Percentiles rank a stretch among this genome's conserved stretches.
phyloP scores from a whole-genome alignment of 2,797 vertebrate species.

The Loris lydekkerianus region DNA sequence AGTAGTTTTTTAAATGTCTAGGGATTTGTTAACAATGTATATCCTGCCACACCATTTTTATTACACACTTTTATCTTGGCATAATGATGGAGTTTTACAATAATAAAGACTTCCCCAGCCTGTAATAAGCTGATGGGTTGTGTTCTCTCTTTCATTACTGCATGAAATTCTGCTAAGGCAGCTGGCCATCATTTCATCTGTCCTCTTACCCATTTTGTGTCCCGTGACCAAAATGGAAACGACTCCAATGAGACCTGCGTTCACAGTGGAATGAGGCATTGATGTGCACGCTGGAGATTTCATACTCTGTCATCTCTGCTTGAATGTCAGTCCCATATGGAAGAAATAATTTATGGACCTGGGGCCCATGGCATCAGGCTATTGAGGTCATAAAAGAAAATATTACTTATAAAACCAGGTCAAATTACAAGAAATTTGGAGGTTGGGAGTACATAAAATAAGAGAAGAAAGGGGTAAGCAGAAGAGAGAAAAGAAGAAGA shows the following conservation, averaged over 20 bases:
- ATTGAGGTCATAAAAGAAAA: not conserved
- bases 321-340: not conserved
- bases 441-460: not conserved
- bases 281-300: not conserved
- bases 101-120: not conserved
- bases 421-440: not conserved
- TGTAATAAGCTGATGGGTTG: not conserved
- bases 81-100: slow-evolving; percentile 46
- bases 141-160: not conserved
- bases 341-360: not conserved
- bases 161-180: not conserved
- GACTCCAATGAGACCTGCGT: not conserved
- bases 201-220: not conserved
- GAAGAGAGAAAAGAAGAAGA: not conserved
- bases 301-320: not conserved
- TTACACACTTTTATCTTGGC: slow-evolving; percentile 21
- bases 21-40: slow-evolving; percentile 30
- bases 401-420: not conserved
- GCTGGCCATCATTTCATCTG: not conserved
- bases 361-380: not conserved
- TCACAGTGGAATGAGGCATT: not conserved
- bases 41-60: slow-evolving; percentile 51
- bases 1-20: not conserved
- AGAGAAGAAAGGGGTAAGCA: not conserved
- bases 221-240: not conserved